Percentiles rank a stretch among this genome's conserved stretches.
These are phyloP conservation scores for Drosophila paranaensis DNA, from an alignment of 2,888 invertebrate genomes.

Conservation along the genomic window DNA sequence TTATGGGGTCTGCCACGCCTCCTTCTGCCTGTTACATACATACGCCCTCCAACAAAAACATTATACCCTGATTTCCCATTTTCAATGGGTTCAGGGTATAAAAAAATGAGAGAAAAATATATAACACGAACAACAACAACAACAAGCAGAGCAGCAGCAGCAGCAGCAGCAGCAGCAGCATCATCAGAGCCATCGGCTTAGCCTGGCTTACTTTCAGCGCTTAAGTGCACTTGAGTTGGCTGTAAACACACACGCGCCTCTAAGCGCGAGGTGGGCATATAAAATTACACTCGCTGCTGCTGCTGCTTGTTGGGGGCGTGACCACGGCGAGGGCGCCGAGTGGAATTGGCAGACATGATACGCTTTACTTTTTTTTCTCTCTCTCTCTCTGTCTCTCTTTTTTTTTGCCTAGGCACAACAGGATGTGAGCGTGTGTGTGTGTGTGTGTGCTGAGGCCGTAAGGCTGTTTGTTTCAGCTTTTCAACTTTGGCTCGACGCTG, in stretches of 20 bases:
- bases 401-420: slow-evolving; percentile 59
- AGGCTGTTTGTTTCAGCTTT: slow-evolving; percentile 52
- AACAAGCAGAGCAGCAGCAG: slow-evolving; percentile 2
- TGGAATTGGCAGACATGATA: slow-evolving; percentile 64
- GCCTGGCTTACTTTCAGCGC: slow-evolving; percentile 65
- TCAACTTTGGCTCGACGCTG: slow-evolving; percentile 27
- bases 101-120: neutral
- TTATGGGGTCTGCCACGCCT: no score
- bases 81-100: no score
- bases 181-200: slow-evolving; percentile 45
- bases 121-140: neutral
- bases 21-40: no score
- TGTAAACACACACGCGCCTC: slow-evolving; percentile 71
- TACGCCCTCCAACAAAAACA: no score
- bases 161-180: slow-evolving; percentile 16
- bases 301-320: slow-evolving; percentile 31
- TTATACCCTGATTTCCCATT: no score
- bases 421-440: slow-evolving; percentile 43
- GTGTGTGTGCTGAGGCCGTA: slow-evolving; percentile 32
- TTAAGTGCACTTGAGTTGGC: slow-evolving; percentile 76
- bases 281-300: slow-evolving; percentile 41
- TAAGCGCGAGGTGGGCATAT: slow-evolving; percentile 49
- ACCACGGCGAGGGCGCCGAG: slow-evolving; percentile 2
- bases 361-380: slow-evolving; percentile 12
- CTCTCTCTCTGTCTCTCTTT: neutral